phyloP scores from a whole-genome alignment of 2,888 invertebrate species.

The Molorchus minor region DNA sequence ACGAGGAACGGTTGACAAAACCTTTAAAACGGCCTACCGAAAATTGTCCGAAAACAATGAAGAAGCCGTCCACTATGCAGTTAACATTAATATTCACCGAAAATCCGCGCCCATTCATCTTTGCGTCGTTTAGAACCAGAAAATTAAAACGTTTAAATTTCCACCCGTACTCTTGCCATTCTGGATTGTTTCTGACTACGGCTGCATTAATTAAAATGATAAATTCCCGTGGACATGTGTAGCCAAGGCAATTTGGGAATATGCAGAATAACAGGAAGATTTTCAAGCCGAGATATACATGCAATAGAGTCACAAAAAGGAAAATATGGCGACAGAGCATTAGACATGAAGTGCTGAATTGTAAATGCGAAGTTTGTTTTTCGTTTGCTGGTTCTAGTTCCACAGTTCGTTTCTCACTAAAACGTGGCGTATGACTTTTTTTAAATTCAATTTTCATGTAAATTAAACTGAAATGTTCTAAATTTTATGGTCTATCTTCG shows the following conservation, averaged over 20 bases:
- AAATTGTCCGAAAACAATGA: neutral
- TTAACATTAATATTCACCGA: neutral
- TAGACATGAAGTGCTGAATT: slow-evolving; percentile 15
- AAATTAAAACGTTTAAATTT: slow-evolving; percentile 18
- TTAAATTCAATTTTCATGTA: too few species aligned
- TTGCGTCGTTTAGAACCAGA: neutral
- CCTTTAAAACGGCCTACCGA: neutral
- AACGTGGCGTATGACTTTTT: neutral
- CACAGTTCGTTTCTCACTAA: neutral
- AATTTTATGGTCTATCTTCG: too few species aligned
- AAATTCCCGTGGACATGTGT: slow-evolving; percentile 15
- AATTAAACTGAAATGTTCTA: too few species aligned
- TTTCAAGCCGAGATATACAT: neutral
- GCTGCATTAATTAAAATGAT: slow-evolving; percentile 21
- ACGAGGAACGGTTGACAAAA: neutral
- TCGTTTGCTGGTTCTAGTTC: slow-evolving; percentile 14
- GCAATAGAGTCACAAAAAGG: slow-evolving; percentile 1
- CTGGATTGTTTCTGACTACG: slow-evolving; percentile 9
- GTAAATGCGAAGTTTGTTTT: slow-evolving; percentile 21
- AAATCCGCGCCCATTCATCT: slow-evolving; percentile 1
- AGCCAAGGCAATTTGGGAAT: neutral
- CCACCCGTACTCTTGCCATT: neutral
- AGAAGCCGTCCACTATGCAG: neutral
- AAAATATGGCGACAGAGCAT: slow-evolving; percentile 7
- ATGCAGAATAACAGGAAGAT: neutral